phyloP scores from a whole-genome alignment of 2,113 vertebrate genomes.

The Pseudorhombus dupliciocellatus region DNA sequence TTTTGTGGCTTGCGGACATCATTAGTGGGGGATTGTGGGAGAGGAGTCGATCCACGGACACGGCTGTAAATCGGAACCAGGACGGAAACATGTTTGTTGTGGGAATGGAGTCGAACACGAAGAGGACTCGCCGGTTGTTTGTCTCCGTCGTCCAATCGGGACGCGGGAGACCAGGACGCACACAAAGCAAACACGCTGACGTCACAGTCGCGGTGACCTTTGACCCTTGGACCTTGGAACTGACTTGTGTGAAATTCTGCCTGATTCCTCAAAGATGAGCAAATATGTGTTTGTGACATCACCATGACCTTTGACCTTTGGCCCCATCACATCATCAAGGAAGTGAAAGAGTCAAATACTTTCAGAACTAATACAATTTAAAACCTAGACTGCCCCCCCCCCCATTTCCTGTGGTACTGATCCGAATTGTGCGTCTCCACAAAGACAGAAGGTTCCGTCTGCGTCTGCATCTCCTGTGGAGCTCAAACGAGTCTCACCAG shows the following conservation, averaged over 20 bases:
- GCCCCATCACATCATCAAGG: too few relatives aligned
- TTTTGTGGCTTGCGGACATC: constrained; percentile 61
- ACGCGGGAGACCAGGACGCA: not conserved
- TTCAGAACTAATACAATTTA: too few relatives aligned
- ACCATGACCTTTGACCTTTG: not conserved
- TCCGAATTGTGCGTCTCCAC: too few relatives aligned
- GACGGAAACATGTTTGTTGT: not conserved
- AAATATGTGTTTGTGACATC: not conserved
- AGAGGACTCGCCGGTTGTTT: not conserved
- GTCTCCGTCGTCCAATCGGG: not conserved
- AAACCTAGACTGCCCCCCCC: too few relatives aligned
- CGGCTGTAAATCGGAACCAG: constrained; percentile 15
- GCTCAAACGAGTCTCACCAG: too few relatives aligned
- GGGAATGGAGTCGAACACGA: not conserved
- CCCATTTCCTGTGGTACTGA: too few relatives aligned
- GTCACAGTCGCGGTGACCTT: not conserved
- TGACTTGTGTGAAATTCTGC: not conserved
- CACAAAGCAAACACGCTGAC: not conserved
- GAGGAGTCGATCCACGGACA: not conserved
- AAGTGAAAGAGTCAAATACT: too few relatives aligned
- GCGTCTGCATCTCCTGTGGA: too few relatives aligned
- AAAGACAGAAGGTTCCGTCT: too few relatives aligned
- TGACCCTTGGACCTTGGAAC: not conserved
- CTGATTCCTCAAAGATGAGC: not conserved
- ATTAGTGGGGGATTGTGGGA: constrained; percentile 53